phyloP scores from a whole-genome alignment of 2,113 vertebrate species.

The Esox niger region DNA sequence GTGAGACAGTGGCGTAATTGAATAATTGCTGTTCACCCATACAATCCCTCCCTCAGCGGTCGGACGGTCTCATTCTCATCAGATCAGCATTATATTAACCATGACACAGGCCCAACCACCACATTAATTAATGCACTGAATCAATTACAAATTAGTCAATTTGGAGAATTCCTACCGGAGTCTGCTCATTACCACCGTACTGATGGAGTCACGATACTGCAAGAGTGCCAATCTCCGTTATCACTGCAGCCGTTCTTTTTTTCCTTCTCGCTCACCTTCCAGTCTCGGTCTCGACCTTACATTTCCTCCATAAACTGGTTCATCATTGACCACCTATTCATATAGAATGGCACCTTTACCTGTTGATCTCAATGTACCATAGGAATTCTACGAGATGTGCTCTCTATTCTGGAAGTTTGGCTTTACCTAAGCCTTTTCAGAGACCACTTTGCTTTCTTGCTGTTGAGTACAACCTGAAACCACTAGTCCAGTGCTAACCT shows the following conservation, averaged over 20 bases:
- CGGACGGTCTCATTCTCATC: conserved; percentile 54
- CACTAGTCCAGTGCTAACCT: neutral
- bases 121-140: conserved; percentile 77
- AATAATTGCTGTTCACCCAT: conserved; percentile 73
- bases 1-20: conserved; percentile 65
- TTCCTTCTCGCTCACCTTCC: neutral
- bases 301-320: no score
- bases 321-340: no score
- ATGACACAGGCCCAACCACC: conserved; percentile 74
- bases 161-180: conserved; percentile 72
- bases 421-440: conserved; percentile 18
- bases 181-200: conserved; percentile 68
- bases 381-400: no score
- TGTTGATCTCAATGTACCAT: no score
- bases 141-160: conserved; percentile 79
- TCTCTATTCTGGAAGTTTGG: no score
- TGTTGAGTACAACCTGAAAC: conserved; percentile 8
- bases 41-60: conserved; percentile 67
- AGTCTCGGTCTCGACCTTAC: no score
- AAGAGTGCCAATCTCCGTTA: conserved; percentile 51
- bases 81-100: conserved; percentile 75
- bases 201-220: conserved; percentile 63
- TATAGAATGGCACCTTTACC: no score
- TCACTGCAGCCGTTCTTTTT: neutral
- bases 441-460: neutral